Evolutionary conservation across 2,888 invertebrate species (phyloP).

Genomic region (Hipparchia semele): DNA sequence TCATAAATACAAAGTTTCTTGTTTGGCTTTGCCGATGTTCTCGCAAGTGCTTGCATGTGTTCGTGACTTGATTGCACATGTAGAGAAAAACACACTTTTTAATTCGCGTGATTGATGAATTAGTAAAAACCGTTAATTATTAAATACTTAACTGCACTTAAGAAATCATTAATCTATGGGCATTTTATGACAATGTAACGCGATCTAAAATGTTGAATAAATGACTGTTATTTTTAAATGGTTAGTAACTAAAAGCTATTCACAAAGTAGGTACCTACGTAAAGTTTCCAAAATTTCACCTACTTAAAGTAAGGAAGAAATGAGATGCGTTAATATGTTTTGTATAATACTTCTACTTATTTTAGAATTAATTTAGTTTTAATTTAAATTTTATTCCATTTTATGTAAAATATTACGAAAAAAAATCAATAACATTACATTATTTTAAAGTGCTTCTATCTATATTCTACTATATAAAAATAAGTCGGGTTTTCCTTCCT

Average conservation of each 20-base stretch:
- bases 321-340: no score
- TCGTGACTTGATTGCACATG: conserved; percentile 16
- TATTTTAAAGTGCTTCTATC: no score
- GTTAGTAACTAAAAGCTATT: background rate
- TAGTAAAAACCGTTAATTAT: conserved; percentile 25
- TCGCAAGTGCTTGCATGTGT: conserved; percentile 8
- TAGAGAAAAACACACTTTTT: conserved; percentile 17
- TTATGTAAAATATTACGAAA: no score
- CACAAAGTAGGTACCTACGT: background rate
- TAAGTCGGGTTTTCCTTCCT: no score
- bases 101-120: conserved; percentile 30
- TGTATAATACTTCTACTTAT: no score
- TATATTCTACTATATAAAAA: no score
- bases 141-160: conserved; percentile 7
- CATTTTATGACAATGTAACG: conserved; percentile 7
- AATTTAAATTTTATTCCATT: no score
- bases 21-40: conserved; percentile 3
- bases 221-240: conserved; percentile 25
- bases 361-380: no score
- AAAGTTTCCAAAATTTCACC: no score
- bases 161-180: conserved; percentile 3
- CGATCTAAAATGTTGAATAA: conserved; percentile 18
- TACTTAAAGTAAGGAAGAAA: no score
- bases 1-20: background rate
- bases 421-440: no score